phyloP scores from a whole-genome alignment of 2,113 vertebrate species.

The Xiphias gladius region DNA sequence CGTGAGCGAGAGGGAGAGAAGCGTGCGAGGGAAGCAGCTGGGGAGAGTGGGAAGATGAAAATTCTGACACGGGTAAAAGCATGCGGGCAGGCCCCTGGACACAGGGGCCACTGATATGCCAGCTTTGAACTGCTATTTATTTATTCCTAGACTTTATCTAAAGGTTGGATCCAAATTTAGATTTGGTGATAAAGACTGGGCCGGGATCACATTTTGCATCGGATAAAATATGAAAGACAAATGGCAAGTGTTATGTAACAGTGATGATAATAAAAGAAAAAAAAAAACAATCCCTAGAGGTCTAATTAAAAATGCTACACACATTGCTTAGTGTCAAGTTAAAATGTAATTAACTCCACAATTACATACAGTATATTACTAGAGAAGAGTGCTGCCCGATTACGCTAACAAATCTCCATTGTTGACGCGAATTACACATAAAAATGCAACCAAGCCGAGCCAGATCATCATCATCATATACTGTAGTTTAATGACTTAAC shows the following conservation, averaged over 20 bases:
- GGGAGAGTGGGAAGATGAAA: conserved; percentile 76
- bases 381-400: conserved; percentile 23
- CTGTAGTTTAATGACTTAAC: conserved; percentile 14
- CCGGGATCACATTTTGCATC: conserved; percentile 22
- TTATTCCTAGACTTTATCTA: conserved; percentile 60
- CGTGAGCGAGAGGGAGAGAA: conserved; percentile 49
- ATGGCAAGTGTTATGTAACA: conserved; percentile 38
- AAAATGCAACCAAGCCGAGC: conserved; percentile 31
- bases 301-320: conserved; percentile 69
- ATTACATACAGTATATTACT: conserved; percentile 55
- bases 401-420: conserved; percentile 54
- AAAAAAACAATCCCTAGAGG: conserved; percentile 42
- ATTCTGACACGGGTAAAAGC: conserved; percentile 69
- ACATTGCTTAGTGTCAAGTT: conserved; percentile 53
- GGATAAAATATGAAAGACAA: conserved; percentile 52
- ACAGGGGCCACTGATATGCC: conserved; percentile 58
- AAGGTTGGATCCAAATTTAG: conserved; percentile 60
- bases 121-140: conserved; percentile 71
- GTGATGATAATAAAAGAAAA: conserved; percentile 11
- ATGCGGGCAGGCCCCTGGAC: conserved; percentile 51
- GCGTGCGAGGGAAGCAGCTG: conserved; percentile 59
- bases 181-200: conserved; percentile 42
- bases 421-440: conserved; percentile 39
- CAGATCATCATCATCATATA: conserved; percentile 45
- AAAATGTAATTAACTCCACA: conserved; percentile 60